Conservation (phyloP, 2,113 vertebrate species). For the human (Homo sapiens) region GRCh38 chr6:10090501-10091000, state of each 20-base stretch:
- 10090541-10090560: neutral
- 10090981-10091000: neutral
- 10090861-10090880: slow-evolving; percentile 8
- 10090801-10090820: accelerated
- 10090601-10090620: neutral
- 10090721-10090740: neutral
- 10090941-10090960: neutral
- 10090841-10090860: slow-evolving; percentile 28
- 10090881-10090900: neutral
- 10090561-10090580: neutral
- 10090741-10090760: neutral
- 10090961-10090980: neutral
- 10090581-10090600: neutral
- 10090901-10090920: slow-evolving; percentile 11
- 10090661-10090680: neutral
- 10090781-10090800: neutral
- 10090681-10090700: neutral
- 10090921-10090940: neutral
- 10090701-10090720: neutral
- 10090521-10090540: neutral
- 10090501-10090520: too few relatives aligned
- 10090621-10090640: neutral
- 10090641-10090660: neutral
- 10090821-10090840: neutral
- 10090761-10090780: neutral